Conservation (phyloP, 2,797 vertebrate genomes). For the Pipistrellus pygmaeus region DNA sequence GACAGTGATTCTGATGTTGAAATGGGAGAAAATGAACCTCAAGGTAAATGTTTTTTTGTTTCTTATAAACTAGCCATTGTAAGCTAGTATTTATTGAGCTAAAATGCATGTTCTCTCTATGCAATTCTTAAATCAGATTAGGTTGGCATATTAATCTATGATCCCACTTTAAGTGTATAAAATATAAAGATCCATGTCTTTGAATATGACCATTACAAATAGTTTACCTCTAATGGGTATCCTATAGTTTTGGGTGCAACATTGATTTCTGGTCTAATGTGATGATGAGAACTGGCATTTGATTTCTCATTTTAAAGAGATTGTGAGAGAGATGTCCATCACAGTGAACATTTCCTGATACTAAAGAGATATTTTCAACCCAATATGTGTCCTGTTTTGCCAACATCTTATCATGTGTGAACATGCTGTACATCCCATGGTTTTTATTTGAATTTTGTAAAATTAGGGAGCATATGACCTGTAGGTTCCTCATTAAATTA, state of each 20-base stretch:
- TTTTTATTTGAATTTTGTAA: conserved; percentile 27
- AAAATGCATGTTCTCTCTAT: background rate
- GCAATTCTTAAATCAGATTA: background rate
- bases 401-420: background rate
- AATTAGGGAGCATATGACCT: background rate
- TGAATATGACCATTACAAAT: background rate
- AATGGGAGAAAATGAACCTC: conserved; percentile 83
- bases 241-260: background rate
- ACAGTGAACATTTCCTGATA: background rate
- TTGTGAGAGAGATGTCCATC: too few relatives aligned
- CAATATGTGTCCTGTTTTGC: background rate
- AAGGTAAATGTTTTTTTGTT: conserved; percentile 87
- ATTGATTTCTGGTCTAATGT: background rate
- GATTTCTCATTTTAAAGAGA: conserved; percentile 4
- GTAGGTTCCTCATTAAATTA: background rate
- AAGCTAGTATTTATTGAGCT: background rate
- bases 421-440: background rate
- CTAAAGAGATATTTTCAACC: background rate
- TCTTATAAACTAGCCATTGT: background rate
- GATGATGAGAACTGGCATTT: background rate
- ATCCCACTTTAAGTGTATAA: conserved; percentile 3
- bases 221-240: background rate
- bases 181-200: background rate
- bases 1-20: conserved; percentile 92
- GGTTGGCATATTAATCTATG: background rate